phyloP scores from a whole-genome alignment of 1,140 invertebrate species.

The Melitaea cinxia region DNA sequence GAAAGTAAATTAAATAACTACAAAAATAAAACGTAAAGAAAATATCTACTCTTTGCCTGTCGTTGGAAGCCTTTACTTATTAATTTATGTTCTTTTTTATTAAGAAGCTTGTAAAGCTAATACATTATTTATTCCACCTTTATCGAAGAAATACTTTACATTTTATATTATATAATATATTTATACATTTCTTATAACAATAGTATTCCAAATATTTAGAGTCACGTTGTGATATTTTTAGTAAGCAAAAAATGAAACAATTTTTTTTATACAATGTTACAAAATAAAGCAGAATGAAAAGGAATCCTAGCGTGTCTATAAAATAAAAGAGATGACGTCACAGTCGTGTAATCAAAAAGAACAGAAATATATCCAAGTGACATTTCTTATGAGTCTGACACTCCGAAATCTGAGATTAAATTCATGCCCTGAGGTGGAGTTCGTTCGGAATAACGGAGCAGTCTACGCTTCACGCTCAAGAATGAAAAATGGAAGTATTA shows the following conservation, averaged over 20 bases:
- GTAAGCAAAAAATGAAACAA: too few species aligned
- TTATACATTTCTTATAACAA: background rate
- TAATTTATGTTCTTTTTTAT: too few species aligned
- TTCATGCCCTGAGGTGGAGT: slow-evolving; percentile 75
- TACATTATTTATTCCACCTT: too few species aligned
- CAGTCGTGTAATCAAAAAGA: slow-evolving; percentile 28
- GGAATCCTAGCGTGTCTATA: slow-evolving; percentile 11
- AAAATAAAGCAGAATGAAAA: slow-evolving; percentile 3
- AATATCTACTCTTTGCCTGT: too few species aligned
- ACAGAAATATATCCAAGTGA: slow-evolving; percentile 60
- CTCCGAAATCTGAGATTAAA: slow-evolving; percentile 75
- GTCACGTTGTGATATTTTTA: too few species aligned
- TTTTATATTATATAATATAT: too few species aligned
- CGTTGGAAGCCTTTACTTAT: too few species aligned
- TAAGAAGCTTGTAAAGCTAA: too few species aligned
- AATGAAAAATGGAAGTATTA: slow-evolving; percentile 75
- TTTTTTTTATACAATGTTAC: too few species aligned
- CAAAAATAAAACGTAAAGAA: background rate
- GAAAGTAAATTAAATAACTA: background rate
- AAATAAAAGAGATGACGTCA: slow-evolving; percentile 27
- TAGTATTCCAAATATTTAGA: background rate
- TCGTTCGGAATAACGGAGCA: slow-evolving; percentile 66
- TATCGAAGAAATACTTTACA: too few species aligned
- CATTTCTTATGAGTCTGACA: slow-evolving; percentile 70
- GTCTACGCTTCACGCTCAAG: slow-evolving; percentile 64